Percentiles rank a stretch among this genome's conserved stretches.
phyloP scores from a whole-genome alignment of 2,888 invertebrate species.

The Polymixis flavicincta region DNA sequence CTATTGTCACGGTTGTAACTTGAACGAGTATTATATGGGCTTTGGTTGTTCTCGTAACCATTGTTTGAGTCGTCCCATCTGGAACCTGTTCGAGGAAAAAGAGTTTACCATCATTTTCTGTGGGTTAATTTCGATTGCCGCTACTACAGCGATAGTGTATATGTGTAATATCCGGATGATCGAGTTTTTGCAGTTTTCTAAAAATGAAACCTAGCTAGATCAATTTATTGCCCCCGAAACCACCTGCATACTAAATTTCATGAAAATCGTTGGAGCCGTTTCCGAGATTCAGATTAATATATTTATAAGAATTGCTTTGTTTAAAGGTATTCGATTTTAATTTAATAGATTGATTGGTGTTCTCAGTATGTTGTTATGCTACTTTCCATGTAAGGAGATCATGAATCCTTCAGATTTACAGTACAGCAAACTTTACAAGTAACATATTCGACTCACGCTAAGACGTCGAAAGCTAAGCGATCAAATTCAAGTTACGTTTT shows the following conservation, averaged over 20 bases:
- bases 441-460: not conserved
- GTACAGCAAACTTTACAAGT: not conserved
- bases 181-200: no score
- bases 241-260: no score
- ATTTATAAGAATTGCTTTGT: no score
- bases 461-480: not conserved
- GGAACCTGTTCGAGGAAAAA: conserved; percentile 67
- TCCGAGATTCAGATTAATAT: no score
- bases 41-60: conserved; percentile 63
- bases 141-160: conserved; percentile 23
- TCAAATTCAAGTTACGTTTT: not conserved
- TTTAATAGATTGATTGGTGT: not conserved
- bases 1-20: conserved; percentile 59
- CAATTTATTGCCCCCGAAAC: no score
- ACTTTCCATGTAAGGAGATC: not conserved
- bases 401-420: not conserved
- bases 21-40: conserved; percentile 61
- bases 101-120: conserved; percentile 14
- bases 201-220: no score
- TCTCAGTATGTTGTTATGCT: not conserved
- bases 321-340: no score
- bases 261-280: no score
- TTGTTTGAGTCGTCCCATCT: conserved; percentile 78
- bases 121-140: not conserved
- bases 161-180: no score